Evolutionary conservation across 2,113 vertebrate species (phyloP), one percentile per base, ranked within the genome.

Genomic region (Aspidoscelis tigris): DNA sequence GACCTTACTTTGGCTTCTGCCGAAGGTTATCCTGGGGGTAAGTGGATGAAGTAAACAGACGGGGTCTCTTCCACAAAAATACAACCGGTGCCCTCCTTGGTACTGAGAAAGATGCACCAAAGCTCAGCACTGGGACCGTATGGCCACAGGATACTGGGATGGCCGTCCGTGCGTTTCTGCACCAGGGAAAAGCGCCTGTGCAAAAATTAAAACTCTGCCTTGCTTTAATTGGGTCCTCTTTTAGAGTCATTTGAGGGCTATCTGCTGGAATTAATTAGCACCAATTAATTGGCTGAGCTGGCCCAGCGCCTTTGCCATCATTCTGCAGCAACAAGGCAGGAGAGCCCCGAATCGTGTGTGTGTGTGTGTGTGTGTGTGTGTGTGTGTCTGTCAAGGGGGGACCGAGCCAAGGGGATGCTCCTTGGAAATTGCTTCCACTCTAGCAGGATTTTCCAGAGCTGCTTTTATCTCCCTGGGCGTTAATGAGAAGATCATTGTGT

Each of bases 251-350:
- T 16, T 0, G 0, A 50, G 44, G 68, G 55, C 61, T 21, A 81
- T 80, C 76, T 0, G 0, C 86, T 70, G 88, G 87, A 77, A 88
- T 86, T 73, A 64, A 87, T 92, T 81, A 88, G 44, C 80, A 86
- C 87, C 79, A 76, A 84, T 89, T 82, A 85, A 84, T 22, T 72
- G 81, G 69, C 61, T 10, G 82, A 79, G 64, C 79, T 81, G 75
- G 75, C 26, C 26, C 43, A 41, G 85, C 0, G 7, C 44, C 4
- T n/a, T 64, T 43, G 0, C 0, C 68, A 43, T 55, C 18, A 0
- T 0, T 65, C 33, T 65, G 82, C 21, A 72, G 53, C n/a, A 39
- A 39, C 14, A 4, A 55, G 61, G 44, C 24, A 3, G 65, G 80
- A 44, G 69, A 73, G 26, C 2, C 5, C 26, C 16, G 53, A 22